Evolutionary conservation across 2,797 vertebrate genomes (phyloP), one percentile per base, ranked within the genome.

Genomic region (Gymnodraco acuticeps): DNA sequence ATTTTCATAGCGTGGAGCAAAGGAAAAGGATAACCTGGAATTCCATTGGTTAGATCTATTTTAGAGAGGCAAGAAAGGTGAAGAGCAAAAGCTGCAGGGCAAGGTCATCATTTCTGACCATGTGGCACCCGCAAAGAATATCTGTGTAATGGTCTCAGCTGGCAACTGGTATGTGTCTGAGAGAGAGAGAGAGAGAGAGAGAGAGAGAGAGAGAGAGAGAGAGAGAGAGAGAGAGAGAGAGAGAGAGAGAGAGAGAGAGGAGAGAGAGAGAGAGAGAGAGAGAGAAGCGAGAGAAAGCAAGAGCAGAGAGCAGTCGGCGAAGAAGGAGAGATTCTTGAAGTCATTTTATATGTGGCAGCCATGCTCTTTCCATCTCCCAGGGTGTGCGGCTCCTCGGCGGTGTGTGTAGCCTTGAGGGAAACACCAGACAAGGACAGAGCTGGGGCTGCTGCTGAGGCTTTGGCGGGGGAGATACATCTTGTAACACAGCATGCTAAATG

Each of bases 401-500:
- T 83, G 85, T 85, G 85, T 88, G 81, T 92, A 89, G 94, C 93
- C 94, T 94, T 93, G 92, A 92, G 94, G 92, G 89, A 88, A 92
- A 91, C 86, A 80, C 86, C 78, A 91, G 93, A 93, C 93, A 93
- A 93, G 94, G 90, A 94, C 92, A 90, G 88, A 93, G 88, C 83
- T 87, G 82, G 78, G 89, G 87, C 86, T 81, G 89, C 88, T 87
- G 89, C 87, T 88, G 90, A 90, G 61, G 86, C 86, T 86, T 89
- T 82, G 83, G 89, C 78, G 82, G 89, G 84, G 84, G 80, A 93
- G 88, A 95, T 94, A 90, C 92, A 93, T 94, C 93, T 93, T 94
- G 93, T 93, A 92, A 88, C 89, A 74, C 93, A 94, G 93, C 89
- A 91, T 93, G 94, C 93, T 92, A 94, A 94, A 94, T 93, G 90